phyloP scores from a whole-genome alignment of 2,888 invertebrate genomes.

The Drosophila cognata region DNA sequence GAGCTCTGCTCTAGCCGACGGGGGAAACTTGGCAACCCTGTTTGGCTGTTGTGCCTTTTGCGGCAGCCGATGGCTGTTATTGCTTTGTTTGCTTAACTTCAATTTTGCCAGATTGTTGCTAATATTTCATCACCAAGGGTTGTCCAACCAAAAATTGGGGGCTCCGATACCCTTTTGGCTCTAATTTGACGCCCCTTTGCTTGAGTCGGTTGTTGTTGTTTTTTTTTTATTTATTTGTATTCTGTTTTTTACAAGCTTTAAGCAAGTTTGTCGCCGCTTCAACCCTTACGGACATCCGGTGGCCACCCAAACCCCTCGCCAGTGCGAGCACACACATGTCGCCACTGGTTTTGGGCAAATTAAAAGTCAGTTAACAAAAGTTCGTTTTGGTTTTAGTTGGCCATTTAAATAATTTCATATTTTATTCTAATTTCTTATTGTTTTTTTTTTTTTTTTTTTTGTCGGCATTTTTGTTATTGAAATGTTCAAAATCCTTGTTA shows the following conservation, averaged over 20 bases:
- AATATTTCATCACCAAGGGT: conserved; percentile 69
- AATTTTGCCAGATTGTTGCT: conserved; percentile 66
- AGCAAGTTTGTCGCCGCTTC: conserved; percentile 50
- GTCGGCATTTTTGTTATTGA: conserved; percentile 32
- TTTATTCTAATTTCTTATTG: conserved; percentile 18
- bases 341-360: conserved; percentile 64
- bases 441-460: conserved; percentile 15
- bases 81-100: conserved; percentile 56
- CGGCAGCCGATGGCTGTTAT: conserved; percentile 43
- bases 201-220: conserved; percentile 4
- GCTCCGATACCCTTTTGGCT: conserved; percentile 29
- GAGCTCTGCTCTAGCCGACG: conserved; percentile 19
- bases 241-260: conserved; percentile 21
- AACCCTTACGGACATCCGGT: conserved; percentile 57
- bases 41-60: conserved; percentile 12
- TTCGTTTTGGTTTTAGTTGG: conserved; percentile 63
- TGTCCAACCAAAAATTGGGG: conserved; percentile 17
- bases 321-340: conserved; percentile 14
- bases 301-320: neutral
- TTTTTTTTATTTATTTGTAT: conserved; percentile 13
- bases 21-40: conserved; percentile 16
- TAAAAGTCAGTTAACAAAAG: conserved; percentile 74
- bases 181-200: conserved; percentile 5
- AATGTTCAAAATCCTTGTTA: conserved; percentile 63
- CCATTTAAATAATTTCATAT: conserved; percentile 46